Evolutionary conservation across 2,113 vertebrate genomes (phyloP), one percentile per base, ranked within the genome.

Genomic region (Edolisoma coerulescens): DNA sequence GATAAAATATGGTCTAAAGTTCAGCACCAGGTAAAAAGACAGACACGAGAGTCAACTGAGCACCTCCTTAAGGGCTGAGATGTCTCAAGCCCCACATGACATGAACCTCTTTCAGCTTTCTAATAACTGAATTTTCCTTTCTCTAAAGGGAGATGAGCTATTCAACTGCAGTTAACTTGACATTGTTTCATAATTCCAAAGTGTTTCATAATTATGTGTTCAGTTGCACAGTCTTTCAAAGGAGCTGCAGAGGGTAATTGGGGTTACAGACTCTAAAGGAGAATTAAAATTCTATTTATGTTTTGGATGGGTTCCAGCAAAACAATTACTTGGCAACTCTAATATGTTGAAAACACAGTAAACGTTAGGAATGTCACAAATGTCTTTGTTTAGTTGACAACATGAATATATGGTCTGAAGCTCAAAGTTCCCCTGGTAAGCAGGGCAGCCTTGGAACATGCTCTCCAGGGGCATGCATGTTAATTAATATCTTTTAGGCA

Each of bases 211-310:
- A 93, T 94, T 87, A 79, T 23, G 73, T 90, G 83, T 93, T 96
- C 73, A 60, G 63, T 53, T 94, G 91, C 96, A 93, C 15, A 33
- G 84, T 45, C 61, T 79, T 88, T 96, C 78, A 94, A 74, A 91
- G 67, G 79, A 71, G 89, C 84, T 68, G 42, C 47, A 89, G 90
- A 95, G 84, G 84, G 64, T 90, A 97, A 97, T 61, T 93, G 87
- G 83, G 93, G 84, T 93, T 93, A 91, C 60, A 96, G 60, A 90
- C 85, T 91, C 88, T 30, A 89, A 94, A 85, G 85, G 10, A 78
- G 67, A 97, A 97, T 89, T 84, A 93, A 93, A 97, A 84, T 77
- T 87, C 75, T 91, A 59, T 81, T 77, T 91, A 75, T 77, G 95
- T 52, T 95, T 75, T 96, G 83, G 95, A 92, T 28, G 68, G 74